These are phyloP conservation scores for Gastracanthus pulcherrimus DNA, from an alignment of 2,888 invertebrate species.

Conservation along the genomic window DNA sequence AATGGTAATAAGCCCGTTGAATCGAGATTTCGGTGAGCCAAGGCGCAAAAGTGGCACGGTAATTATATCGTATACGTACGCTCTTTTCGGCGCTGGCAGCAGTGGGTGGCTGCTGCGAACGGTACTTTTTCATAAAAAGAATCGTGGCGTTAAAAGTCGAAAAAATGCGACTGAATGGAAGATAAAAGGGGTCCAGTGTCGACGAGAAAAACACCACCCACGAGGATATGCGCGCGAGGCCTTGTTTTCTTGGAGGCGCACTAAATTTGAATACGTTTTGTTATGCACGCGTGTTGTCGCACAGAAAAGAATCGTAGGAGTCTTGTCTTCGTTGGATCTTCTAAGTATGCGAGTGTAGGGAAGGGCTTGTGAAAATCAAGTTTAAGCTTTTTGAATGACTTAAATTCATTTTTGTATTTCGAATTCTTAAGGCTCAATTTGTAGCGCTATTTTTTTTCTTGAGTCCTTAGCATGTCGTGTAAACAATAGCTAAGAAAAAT, in stretches of 20 bases:
- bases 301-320: slow-evolving; percentile 11
- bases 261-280: slow-evolving; percentile 42
- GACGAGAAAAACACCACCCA: not conserved
- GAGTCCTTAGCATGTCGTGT: no score
- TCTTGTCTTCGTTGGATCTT: not conserved
- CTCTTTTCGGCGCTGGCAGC: not conserved
- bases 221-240: not conserved
- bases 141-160: not conserved
- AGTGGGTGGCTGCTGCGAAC: slow-evolving; percentile 36
- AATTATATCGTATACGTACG: not conserved
- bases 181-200: not conserved
- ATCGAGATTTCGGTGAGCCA: no score
- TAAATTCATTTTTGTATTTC: not conserved
- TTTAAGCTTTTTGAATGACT: no score
- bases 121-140: not conserved
- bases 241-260: not conserved
- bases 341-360: no score
- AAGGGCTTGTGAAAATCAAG: not conserved
- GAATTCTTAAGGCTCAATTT: not conserved
- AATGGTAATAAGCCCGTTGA: slow-evolving; percentile 11
- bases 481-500: not conserved
- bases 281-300: slow-evolving; percentile 4
- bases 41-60: not conserved
- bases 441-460: not conserved
- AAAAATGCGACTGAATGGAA: not conserved